These are phyloP conservation scores for Psylliodes chrysocephalus DNA, from an alignment of 2,888 invertebrate species.

Conservation along the genomic window DNA sequence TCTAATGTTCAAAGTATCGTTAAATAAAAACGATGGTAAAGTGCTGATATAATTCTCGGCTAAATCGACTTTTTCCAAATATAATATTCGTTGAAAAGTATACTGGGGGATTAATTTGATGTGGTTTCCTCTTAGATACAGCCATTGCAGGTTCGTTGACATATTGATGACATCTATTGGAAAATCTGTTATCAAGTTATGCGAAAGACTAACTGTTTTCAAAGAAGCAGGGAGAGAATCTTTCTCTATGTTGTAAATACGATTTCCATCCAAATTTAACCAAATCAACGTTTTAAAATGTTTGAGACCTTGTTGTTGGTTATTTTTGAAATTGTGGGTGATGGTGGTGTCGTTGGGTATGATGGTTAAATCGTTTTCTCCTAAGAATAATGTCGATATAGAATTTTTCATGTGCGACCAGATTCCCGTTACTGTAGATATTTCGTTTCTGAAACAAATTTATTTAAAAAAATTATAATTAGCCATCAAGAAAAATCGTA, in stretches of 20 bases:
- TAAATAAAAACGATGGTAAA: constrained; percentile 74
- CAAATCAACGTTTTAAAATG: constrained; percentile 71
- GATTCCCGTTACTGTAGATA: constrained; percentile 78
- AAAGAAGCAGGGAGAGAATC: constrained; percentile 74
- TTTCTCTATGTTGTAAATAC: constrained; percentile 71
- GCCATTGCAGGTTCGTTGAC: constrained; percentile 74
- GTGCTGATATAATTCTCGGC: constrained; percentile 84
- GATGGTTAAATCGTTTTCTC: constrained; percentile 82
- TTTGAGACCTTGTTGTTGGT: constrained; percentile 59
- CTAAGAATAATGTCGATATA: constrained; percentile 80
- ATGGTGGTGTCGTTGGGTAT: constrained; percentile 66
- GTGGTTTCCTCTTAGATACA: constrained; percentile 76
- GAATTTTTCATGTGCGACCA: constrained; percentile 84
- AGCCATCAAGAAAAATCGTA: too few relatives aligned
- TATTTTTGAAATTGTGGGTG: constrained; percentile 54
- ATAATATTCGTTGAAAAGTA: constrained; percentile 61
- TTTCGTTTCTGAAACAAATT: constrained; percentile 74
- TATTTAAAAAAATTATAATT: too few relatives aligned
- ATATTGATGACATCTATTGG: constrained; percentile 73
- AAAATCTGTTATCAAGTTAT: constrained; percentile 76
- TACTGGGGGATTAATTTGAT: constrained; percentile 67
- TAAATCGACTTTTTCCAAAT: constrained; percentile 83
- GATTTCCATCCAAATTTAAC: constrained; percentile 78
- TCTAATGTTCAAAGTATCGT: constrained; percentile 77
- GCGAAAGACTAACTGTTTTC: constrained; percentile 77